Conservation (phyloP, 2,888 invertebrate species). For the Lathronympha strigana region DNA sequence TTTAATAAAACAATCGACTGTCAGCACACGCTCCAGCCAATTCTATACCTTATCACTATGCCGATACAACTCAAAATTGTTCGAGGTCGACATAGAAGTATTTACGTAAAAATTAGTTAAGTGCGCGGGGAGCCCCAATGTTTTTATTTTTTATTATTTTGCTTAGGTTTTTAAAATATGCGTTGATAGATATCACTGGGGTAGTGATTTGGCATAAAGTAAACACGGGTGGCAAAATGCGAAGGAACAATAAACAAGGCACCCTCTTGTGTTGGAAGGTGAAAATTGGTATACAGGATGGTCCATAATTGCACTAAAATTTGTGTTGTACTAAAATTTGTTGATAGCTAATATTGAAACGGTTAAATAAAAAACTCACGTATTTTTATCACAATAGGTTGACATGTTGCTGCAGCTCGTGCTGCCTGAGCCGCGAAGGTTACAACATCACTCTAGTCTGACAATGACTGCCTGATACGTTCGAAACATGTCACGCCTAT, state of each 20-base stretch:
- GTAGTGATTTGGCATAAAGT: slow-evolving; percentile 81
- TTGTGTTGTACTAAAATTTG: background rate
- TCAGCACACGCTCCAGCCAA: background rate
- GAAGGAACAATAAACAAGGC: slow-evolving; percentile 78
- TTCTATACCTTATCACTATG: background rate
- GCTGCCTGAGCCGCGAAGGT: too few relatives aligned
- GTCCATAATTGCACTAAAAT: slow-evolving; percentile 25
- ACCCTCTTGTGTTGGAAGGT: slow-evolving; percentile 65
- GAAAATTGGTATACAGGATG: slow-evolving; percentile 63
- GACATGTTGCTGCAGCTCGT: too few relatives aligned
- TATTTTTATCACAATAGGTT: too few relatives aligned
- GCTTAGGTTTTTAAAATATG: slow-evolving; percentile 75
- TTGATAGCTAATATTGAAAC: background rate
- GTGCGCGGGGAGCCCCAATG: slow-evolving; percentile 53
- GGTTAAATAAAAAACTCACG: background rate
- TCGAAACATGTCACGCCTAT: too few relatives aligned
- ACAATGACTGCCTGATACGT: too few relatives aligned
- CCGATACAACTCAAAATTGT: background rate
- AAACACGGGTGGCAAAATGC: slow-evolving; percentile 77
- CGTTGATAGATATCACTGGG: slow-evolving; percentile 77
- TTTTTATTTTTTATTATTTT: slow-evolving; percentile 36
- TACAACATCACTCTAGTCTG: too few relatives aligned
- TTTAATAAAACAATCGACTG: slow-evolving; percentile 37
- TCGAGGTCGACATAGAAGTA: background rate
- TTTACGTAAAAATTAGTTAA: slow-evolving; percentile 42